These are phyloP conservation scores for Polyploca ridens DNA, from an alignment of 2,888 invertebrate species.

Conservation along the genomic window DNA sequence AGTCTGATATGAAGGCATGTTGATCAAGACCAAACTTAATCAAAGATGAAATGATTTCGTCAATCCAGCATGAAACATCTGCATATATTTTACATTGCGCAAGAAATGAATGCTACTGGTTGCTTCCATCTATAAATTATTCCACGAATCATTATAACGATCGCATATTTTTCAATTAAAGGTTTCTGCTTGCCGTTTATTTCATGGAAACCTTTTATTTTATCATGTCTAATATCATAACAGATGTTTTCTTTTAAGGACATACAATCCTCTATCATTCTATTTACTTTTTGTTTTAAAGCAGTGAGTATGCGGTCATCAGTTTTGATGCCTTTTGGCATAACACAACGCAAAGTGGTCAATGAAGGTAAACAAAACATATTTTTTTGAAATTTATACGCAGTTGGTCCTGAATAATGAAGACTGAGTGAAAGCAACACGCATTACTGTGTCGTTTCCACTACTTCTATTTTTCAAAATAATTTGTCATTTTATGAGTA, in stretches of 20 bases:
- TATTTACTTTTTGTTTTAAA: conserved; percentile 28
- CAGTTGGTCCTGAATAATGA: conserved; percentile 24
- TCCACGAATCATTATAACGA: conserved; percentile 30
- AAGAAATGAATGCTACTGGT: conserved; percentile 29
- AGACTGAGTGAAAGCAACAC: conserved; percentile 31
- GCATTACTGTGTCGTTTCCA: conserved; percentile 23
- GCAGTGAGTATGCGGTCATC: conserved; percentile 22
- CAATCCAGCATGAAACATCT: conserved; percentile 25
- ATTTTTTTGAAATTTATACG: conserved; percentile 27
- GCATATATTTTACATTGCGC: conserved; percentile 19
- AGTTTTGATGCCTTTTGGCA: conserved; percentile 22
- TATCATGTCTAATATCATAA: conserved; percentile 29
- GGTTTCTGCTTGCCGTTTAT: conserved; percentile 27
- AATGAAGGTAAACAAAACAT: conserved; percentile 26
- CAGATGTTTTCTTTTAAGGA: conserved; percentile 25
- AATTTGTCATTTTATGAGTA: conserved; percentile 29
- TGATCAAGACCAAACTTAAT: conserved; percentile 26
- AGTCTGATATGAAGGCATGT: conserved; percentile 22
- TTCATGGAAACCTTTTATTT: conserved; percentile 30
- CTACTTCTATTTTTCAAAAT: conserved; percentile 19
- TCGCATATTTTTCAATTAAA: conserved; percentile 23
- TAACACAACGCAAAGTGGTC: conserved; percentile 23
- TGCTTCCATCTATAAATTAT: conserved; percentile 34
- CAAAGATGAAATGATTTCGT: conserved; percentile 22
- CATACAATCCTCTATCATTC: conserved; percentile 27